These are phyloP conservation scores for Dynastes maya DNA, from an alignment of 2,888 invertebrate genomes.

Conservation along the genomic window DNA sequence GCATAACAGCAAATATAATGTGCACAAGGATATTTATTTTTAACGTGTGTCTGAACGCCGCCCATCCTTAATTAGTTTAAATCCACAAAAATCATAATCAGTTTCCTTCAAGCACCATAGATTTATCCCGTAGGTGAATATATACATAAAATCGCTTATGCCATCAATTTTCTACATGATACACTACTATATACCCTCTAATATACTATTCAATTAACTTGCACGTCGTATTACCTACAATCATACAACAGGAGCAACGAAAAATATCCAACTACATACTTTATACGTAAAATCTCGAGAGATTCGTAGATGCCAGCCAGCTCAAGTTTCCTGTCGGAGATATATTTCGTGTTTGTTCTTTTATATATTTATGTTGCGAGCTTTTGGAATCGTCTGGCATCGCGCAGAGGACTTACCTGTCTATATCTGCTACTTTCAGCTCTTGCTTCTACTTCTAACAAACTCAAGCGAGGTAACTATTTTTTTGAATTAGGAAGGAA, in stretches of 20 bases:
- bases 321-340: background rate
- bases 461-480: background rate
- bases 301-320: background rate
- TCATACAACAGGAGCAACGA: background rate
- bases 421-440: background rate
- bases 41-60: too few species aligned
- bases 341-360: background rate
- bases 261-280: background rate
- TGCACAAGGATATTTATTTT: too few species aligned
- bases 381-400: background rate
- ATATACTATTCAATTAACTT: conserved; percentile 1
- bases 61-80: too few species aligned
- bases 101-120: too few species aligned
- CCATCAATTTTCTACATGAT: too few species aligned
- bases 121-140: too few species aligned
- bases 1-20: too few species aligned
- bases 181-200: background rate
- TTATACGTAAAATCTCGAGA: conserved; percentile 2
- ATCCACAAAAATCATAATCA: too few species aligned
- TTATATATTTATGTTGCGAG: conserved; percentile 4
- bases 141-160: too few species aligned
- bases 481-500: background rate
- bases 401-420: background rate
- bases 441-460: background rate
- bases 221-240: background rate